These are phyloP conservation scores for Urocitellus parryii DNA, from an alignment of 2,113 vertebrate species.

Conservation along the genomic window DNA sequence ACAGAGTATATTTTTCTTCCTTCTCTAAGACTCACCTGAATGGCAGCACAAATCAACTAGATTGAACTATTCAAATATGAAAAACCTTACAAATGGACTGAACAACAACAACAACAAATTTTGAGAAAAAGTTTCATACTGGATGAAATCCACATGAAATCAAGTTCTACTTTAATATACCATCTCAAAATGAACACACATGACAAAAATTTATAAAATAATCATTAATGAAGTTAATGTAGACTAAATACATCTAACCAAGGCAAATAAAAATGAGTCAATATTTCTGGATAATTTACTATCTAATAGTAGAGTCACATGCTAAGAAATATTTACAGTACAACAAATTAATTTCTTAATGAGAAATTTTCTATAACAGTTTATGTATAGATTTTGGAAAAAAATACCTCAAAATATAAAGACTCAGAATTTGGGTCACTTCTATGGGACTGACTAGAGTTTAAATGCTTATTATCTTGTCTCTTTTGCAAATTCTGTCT, in stretches of 20 bases:
- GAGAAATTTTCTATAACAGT: neutral
- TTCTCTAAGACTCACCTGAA: neutral
- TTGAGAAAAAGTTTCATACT: neutral
- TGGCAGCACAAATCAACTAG: neutral
- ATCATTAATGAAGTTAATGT: neutral
- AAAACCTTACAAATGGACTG: neutral
- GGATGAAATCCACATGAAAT: neutral
- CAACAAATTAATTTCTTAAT: constrained; percentile 54
- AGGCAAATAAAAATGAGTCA: neutral
- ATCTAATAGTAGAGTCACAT: neutral
- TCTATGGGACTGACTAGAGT: constrained; percentile 81
- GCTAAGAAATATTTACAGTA: constrained; percentile 15
- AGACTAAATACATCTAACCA: constrained; percentile 20
- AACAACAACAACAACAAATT: neutral
- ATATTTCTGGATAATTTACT: constrained; percentile 12
- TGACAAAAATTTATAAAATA: neutral
- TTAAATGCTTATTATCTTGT: constrained; percentile 85
- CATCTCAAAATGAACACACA: neutral
- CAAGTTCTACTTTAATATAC: neutral
- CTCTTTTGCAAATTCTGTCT: constrained; percentile 88
- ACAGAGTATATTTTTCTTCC: neutral
- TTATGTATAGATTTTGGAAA: constrained; percentile 36
- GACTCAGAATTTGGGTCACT: constrained; percentile 90
- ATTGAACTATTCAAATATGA: neutral
- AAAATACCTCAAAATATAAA: constrained; percentile 95